phyloP scores from a whole-genome alignment of 30 jellyfish, hydroid and myxozoan species.

The Aurelia sp. region DNA sequence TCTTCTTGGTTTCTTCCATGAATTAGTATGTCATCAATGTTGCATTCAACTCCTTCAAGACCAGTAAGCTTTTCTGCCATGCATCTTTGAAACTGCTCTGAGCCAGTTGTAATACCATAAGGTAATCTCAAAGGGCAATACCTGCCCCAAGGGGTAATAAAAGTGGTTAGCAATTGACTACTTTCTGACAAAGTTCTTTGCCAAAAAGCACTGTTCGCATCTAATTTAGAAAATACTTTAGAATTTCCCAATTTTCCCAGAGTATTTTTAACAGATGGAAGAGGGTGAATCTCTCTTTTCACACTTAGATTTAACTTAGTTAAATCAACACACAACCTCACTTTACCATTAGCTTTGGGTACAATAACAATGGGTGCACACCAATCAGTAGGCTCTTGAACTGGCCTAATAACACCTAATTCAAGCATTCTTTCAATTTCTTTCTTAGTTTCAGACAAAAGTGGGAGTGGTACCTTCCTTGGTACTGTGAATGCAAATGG shows the following conservation, averaged over 20 bases:
- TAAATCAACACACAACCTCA: slow-evolving; percentile 68
- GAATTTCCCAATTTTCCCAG: slow-evolving; percentile 3
- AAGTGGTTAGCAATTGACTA: slow-evolving; percentile 17
- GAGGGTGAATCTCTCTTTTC: slow-evolving; percentile 65
- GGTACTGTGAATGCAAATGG: slow-evolving; percentile 70
- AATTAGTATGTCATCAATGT: slow-evolving; percentile 13
- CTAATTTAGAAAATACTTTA: slow-evolving; percentile 53
- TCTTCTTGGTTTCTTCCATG: slow-evolving; percentile 52
- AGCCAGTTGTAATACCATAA: slow-evolving; percentile 45
- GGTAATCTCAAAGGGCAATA: slow-evolving; percentile 66
- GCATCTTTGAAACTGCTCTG: slow-evolving; percentile 23
- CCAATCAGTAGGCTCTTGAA: slow-evolving; percentile 77
- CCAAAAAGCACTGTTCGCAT: slow-evolving; percentile 80
- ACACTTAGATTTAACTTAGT: slow-evolving; percentile 47
- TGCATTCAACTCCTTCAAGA: slow-evolving; percentile 26
- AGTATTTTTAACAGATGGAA: slow-evolving; percentile 35
- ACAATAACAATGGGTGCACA: slow-evolving; percentile 69
- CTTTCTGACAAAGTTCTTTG: slow-evolving; percentile 55
- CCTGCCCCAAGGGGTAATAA: slow-evolving; percentile 47
- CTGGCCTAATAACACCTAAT: slow-evolving; percentile 66
- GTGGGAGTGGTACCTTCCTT: slow-evolving; percentile 21
- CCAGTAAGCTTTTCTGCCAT: slow-evolving; percentile 9
- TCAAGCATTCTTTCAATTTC: slow-evolving; percentile 60
- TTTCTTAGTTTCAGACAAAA: slow-evolving; percentile 34
- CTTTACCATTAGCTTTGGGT: slow-evolving; percentile 36